These are phyloP conservation scores for Philopotamus ludificatus DNA, from an alignment of 1,140 invertebrate species.

Conservation along the genomic window DNA sequence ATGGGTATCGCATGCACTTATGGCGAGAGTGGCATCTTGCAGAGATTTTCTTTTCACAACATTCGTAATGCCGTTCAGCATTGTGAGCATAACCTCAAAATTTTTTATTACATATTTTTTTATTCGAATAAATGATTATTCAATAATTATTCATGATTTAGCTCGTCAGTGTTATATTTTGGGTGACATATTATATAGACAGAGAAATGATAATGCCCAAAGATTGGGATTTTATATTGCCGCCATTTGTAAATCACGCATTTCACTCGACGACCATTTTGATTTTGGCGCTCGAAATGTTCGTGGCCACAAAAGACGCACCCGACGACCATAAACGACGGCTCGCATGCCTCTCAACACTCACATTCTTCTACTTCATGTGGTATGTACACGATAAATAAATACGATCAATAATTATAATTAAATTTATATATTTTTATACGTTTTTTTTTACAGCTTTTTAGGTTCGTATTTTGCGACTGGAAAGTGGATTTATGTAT, in stretches of 20 bases:
- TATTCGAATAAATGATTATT: background rate
- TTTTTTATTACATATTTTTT: background rate
- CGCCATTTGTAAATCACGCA: conserved; percentile 69
- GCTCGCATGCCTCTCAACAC: background rate
- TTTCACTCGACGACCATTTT: conserved; percentile 59
- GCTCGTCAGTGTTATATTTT: conserved; percentile 68
- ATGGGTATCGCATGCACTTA: conserved; percentile 37
- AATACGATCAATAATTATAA: too few species aligned
- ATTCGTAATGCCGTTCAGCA: conserved; percentile 52
- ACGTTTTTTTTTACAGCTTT: conserved; percentile 46
- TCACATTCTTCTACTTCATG: conserved; percentile 8
- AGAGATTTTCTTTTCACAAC: conserved; percentile 51
- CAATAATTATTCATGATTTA: conserved; percentile 44
- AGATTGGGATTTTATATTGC: conserved; percentile 61
- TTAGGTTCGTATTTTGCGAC: conserved; percentile 49
- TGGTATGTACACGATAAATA: conserved; percentile 16
- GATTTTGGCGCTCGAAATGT: conserved; percentile 52
- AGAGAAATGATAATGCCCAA: conserved; percentile 67
- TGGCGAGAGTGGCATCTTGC: conserved; percentile 44
- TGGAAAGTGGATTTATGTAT: conserved; percentile 48
- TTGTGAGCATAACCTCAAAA: conserved; percentile 42
- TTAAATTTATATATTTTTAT: background rate
- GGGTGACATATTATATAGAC: conserved; percentile 65
- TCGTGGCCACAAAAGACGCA: conserved; percentile 45
- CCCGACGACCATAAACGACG: conserved; percentile 26